Evolutionary conservation across 2,113 vertebrate genomes (phyloP).

Genomic region (Cyphotilapia sp.): DNA sequence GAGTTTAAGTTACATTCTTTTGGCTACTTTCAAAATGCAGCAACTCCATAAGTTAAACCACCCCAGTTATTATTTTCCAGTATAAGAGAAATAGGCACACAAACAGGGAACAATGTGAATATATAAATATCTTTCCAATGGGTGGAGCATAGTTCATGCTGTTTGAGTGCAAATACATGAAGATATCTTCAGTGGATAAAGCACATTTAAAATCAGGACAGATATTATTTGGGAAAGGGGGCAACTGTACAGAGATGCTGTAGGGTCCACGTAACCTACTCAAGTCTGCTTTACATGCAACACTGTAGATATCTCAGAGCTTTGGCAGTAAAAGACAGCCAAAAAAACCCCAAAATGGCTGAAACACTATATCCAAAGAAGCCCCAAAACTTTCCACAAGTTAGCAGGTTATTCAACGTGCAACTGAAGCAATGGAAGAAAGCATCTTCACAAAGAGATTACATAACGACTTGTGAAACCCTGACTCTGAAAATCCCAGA

Average conservation of each 20-base stretch:
- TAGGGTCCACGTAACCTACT: background rate
- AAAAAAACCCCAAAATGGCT: background rate
- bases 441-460: background rate
- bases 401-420: background rate
- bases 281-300: background rate
- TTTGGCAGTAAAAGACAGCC: background rate
- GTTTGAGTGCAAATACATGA: background rate
- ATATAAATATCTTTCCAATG: background rate
- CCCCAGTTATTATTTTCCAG: slow-evolving; percentile 16
- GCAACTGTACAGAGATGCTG: slow-evolving; percentile 1
- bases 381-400: background rate
- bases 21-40: background rate
- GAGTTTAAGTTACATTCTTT: background rate
- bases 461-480: background rate
- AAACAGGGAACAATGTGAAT: background rate
- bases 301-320: background rate
- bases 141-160: background rate
- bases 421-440: background rate
- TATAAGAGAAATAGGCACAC: background rate
- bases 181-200: background rate
- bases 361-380: slow-evolving; percentile 2
- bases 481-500: background rate
- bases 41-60: background rate
- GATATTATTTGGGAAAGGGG: slow-evolving; percentile 24
- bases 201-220: background rate